These are phyloP conservation scores for Glossosoma conforme DNA, from an alignment of 1,140 invertebrate genomes.

Conservation along the genomic window DNA sequence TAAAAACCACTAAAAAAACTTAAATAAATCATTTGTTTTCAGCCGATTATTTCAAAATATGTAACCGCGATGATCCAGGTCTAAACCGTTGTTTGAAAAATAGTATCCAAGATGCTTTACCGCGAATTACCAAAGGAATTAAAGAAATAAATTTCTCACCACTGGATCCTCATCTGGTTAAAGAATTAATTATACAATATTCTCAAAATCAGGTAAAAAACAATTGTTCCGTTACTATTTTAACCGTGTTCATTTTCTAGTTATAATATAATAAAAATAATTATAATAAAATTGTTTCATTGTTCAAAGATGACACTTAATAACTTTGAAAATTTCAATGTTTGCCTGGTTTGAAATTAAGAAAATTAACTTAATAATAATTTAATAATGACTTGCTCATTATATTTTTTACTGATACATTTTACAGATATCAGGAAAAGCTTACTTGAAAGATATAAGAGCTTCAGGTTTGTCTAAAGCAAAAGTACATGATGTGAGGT, in stretches of 20 bases:
- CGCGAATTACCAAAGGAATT: constrained; percentile 38
- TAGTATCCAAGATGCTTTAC: constrained; percentile 37
- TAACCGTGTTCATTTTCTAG: neutral
- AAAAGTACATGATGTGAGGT: constrained; percentile 50
- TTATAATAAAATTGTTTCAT: neutral
- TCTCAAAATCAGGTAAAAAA: constrained; percentile 43
- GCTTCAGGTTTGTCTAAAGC: constrained; percentile 45
- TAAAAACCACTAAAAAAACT: no score
- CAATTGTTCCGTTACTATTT: neutral
- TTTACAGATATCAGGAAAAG: constrained; percentile 44
- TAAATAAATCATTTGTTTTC: no score
- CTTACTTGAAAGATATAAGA: constrained; percentile 43
- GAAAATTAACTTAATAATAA: no score
- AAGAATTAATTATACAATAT: constrained; percentile 43
- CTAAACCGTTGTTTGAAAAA: constrained; percentile 44
- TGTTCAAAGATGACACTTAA: neutral
- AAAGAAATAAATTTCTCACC: constrained; percentile 45
- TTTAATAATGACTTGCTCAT: no score
- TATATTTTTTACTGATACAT: no score
- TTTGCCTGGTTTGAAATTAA: neutral
- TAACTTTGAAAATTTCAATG: neutral
- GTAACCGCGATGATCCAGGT: constrained; percentile 41
- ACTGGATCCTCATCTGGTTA: constrained; percentile 49
- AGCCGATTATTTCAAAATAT: constrained; percentile 43
- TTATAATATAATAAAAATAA: neutral